These are phyloP conservation scores for Calliphora vomitoria DNA, from an alignment of 2,888 invertebrate genomes.

Conservation along the genomic window DNA sequence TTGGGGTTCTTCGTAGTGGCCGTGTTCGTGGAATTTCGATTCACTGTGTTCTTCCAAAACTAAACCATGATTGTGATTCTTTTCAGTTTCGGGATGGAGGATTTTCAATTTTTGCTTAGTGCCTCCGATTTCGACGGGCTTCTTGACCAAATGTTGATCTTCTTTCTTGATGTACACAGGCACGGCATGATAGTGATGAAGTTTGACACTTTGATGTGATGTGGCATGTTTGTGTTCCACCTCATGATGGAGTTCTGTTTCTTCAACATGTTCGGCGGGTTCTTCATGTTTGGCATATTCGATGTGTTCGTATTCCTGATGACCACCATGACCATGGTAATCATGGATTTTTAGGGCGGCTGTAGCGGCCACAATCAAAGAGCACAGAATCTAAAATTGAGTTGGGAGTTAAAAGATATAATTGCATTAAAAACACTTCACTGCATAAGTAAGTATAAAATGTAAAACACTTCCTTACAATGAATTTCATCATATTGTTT, in stretches of 20 bases:
- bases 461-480: conserved; percentile 79
- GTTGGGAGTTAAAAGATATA: conserved; percentile 9
- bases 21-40: conserved; percentile 81
- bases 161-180: conserved; percentile 89
- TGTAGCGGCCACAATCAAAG: conserved; percentile 73
- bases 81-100: conserved; percentile 87
- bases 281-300: conserved; percentile 77
- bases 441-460: neutral
- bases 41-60: conserved; percentile 87
- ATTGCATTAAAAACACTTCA: conserved; percentile 22
- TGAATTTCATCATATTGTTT: conserved; percentile 80
- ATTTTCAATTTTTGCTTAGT: conserved; percentile 87
- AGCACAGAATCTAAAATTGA: conserved; percentile 78
- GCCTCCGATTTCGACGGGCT: conserved; percentile 88
- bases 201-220: conserved; percentile 89
- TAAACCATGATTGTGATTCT: conserved; percentile 86
- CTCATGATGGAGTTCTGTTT: conserved; percentile 86
- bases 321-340: conserved; percentile 76
- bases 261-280: conserved; percentile 79
- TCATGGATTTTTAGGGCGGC: conserved; percentile 81
- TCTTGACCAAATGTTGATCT: conserved; percentile 87
- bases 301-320: conserved; percentile 76
- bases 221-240: conserved; percentile 88
- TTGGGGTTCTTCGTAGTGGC: conserved; percentile 81
- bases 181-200: conserved; percentile 89